Percentiles rank a stretch among this genome's conserved stretches.
Evolutionary conservation across 2,888 invertebrate species (phyloP).

Genomic region (Cartodere bifasciata): DNA sequence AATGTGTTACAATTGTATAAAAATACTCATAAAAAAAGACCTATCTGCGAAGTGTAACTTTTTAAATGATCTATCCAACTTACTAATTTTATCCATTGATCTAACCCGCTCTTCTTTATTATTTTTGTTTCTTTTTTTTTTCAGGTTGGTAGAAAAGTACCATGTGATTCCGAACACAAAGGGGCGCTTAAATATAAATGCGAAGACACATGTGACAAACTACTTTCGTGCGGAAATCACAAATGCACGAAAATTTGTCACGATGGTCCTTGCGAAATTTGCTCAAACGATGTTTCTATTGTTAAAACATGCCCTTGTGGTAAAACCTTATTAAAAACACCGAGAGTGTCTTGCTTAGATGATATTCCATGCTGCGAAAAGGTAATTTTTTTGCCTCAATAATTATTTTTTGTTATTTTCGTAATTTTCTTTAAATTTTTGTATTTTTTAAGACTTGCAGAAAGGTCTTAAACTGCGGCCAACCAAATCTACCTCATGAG

Average conservation of each 20-base stretch:
- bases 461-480: conserved; percentile 56
- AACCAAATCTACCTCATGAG: conserved; percentile 48
- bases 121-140: too few species aligned
- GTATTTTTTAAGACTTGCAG: conserved; percentile 38
- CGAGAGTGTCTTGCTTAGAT: conserved; percentile 61
- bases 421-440: too few species aligned
- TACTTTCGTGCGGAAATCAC: conserved; percentile 56
- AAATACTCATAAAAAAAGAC: too few species aligned
- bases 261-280: conserved; percentile 50
- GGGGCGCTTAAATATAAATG: conserved; percentile 44
- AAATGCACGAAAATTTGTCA: conserved; percentile 48
- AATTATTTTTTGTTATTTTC: too few species aligned
- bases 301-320: conserved; percentile 68
- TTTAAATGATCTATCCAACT: too few species aligned
- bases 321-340: conserved; percentile 38
- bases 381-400: too few species aligned
- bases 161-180: conserved; percentile 45
- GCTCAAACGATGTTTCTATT: conserved; percentile 45
- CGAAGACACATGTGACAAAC: conserved; percentile 45
- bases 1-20: too few species aligned
- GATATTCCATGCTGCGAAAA: conserved; percentile 71
- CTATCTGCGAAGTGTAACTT: too few species aligned
- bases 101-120: too few species aligned
- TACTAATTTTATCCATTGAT: too few species aligned
- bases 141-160: conserved; percentile 43